These are phyloP conservation scores for Anser cygnoides DNA, from an alignment of 2,113 vertebrate genomes.

Conservation along the genomic window DNA sequence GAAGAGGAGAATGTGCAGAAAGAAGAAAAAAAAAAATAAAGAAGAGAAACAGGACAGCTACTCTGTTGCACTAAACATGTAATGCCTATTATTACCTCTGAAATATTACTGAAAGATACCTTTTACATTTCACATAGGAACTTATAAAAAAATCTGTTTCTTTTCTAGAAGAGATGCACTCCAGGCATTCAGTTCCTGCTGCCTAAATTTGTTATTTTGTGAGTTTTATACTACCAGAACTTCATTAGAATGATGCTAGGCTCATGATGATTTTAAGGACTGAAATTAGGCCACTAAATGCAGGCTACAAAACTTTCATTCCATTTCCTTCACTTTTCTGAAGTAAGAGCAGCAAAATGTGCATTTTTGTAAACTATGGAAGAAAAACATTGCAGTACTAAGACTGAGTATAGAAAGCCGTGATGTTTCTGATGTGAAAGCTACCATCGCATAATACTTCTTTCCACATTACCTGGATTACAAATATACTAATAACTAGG, in stretches of 20 bases:
- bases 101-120: slow-evolving; percentile 57
- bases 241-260: not conserved
- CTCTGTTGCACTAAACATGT: slow-evolving; percentile 71
- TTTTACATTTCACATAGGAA: slow-evolving; percentile 22
- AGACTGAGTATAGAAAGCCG: not conserved
- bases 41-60: slow-evolving; percentile 24
- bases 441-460: not conserved
- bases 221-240: not conserved
- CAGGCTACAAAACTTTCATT: not conserved
- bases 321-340: not conserved
- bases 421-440: not conserved
- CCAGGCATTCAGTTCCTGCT: not conserved
- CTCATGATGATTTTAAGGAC: not conserved
- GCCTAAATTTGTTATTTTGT: not conserved
- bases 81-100: slow-evolving; percentile 53
- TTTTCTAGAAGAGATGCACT: not conserved
- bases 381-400: not conserved
- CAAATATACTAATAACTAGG: slow-evolving; percentile 14
- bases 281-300: not conserved
- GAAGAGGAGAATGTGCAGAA: slow-evolving; percentile 67
- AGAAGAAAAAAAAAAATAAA: not conserved
- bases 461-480: not conserved
- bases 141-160: not conserved
- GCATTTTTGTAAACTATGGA: not conserved
- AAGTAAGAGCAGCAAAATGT: not conserved